Evolutionary conservation across 2,888 invertebrate species (phyloP), one percentile per base, ranked within the genome.

Genomic region (Hypolimnas misippus): DNA sequence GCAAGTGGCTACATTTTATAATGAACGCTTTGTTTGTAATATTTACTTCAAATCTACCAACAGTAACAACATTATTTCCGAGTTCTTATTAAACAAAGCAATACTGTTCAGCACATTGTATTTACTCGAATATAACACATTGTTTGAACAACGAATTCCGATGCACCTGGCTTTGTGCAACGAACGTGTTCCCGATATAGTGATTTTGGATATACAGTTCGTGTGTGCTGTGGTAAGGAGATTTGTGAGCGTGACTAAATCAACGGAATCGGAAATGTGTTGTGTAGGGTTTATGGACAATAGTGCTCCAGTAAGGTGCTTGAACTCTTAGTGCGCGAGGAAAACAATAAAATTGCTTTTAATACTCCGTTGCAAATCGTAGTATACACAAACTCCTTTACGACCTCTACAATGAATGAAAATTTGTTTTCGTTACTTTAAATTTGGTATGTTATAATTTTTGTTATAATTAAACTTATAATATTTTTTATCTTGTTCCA

Each of bases 71-170:
- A 68, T 75, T 71, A 74, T 77, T 75, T 67, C 62, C 52, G 44
- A 65, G 50, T 53, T 57, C 56, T 68, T 69, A 65, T 61, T 42
- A 51, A 66, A 77, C 75, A 76, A 76, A 74, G 70, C 70, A 66
- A 57, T 67, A 57, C 65, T 67, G 67, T 76, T 69, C 66, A 65
- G 68, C 59, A 67, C 71, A 68, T 71, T 72, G 73, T 73, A 70
- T 73, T 67, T 70, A 70, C 71, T 73, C 69, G 63, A 69, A 63
- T 71, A 73, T 73, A 70, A 72, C 68, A 73, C 75, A 80, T 82
- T 87, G 85, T 87, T 86, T 83, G 72, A 76, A 78, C 76, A 73
- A 78, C 71, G 74, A 78, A 87, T 87, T 79, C 82, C 78, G 72
- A 67, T 69, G 70, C 76, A 71, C 75, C 72, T 76, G 72, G 69